Conservation (phyloP, 2,113 vertebrate species). For the Nannospalax galili region DNA sequence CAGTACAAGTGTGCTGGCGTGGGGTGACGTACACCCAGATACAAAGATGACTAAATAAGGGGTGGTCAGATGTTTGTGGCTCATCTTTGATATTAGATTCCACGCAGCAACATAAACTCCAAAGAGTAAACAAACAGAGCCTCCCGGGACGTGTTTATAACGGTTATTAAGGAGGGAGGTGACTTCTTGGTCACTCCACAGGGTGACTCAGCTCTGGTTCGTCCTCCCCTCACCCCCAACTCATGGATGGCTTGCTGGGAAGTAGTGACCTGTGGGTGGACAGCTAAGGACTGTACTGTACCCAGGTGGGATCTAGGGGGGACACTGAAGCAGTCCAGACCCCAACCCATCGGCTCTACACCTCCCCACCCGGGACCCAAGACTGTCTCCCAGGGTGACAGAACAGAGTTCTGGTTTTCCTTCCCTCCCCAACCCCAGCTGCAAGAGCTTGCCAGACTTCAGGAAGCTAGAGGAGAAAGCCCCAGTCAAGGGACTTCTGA, state of each 20-base stretch:
- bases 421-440: background rate
- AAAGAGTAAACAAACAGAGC: conserved; percentile 41
- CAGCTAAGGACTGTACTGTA: rapidly evolving
- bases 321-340: rapidly evolving
- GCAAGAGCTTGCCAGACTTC: background rate
- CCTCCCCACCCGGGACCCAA: background rate
- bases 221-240: background rate
- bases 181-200: background rate
- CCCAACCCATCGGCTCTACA: rapidly evolving
- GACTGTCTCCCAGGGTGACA: no score
- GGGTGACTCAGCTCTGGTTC: conserved; percentile 51
- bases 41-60: background rate
- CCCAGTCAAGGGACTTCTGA: background rate
- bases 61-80: background rate
- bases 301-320: background rate
- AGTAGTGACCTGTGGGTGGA: background rate
- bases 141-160: conserved; percentile 42
- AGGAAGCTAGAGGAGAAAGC: background rate
- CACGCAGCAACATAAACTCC: conserved; percentile 51
- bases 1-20: background rate
- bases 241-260: background rate
- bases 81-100: background rate
- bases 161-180: background rate
- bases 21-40: background rate
- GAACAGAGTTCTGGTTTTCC: background rate